Conservation (phyloP, 2,113 vertebrate genomes). For the Xenopus borealis region DNA sequence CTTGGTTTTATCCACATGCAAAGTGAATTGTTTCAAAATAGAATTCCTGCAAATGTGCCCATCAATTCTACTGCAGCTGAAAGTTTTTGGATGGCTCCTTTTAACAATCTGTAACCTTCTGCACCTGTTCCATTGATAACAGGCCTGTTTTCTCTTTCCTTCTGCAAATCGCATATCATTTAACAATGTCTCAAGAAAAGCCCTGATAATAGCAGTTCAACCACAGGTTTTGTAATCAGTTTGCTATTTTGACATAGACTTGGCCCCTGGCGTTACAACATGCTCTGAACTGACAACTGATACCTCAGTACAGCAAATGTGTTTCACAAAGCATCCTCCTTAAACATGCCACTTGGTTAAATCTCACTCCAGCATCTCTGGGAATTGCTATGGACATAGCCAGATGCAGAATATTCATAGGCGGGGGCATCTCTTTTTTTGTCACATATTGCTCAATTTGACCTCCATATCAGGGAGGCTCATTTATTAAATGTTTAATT, state of each 20-base stretch:
- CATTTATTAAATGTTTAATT: no score
- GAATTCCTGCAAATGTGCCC: no score
- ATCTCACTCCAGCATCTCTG: constrained; percentile 2
- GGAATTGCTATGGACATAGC: not conserved
- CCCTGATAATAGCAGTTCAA: constrained; percentile 27
- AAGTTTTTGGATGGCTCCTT: not conserved
- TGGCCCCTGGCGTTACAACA: constrained; percentile 21
- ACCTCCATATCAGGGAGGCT: no score
- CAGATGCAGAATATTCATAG: no score
- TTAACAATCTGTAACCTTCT: not conserved
- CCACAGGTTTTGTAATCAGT: constrained; percentile 39
- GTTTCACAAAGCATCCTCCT: constrained; percentile 32
- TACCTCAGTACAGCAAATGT: constrained; percentile 21
- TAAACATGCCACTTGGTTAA: constrained; percentile 15
- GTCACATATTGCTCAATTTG: no score
- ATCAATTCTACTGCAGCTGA: not conserved
- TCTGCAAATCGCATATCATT: not conserved
- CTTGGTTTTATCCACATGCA: no score
- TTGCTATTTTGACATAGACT: constrained; percentile 39
- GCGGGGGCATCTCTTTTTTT: no score
- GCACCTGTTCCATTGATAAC: not conserved
- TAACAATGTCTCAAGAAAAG: constrained; percentile 3
- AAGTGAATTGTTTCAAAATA: no score
- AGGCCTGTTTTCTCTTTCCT: not conserved
- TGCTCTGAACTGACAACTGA: constrained; percentile 30